phyloP scores from a whole-genome alignment of 1,140 invertebrate genomes.

The Aricia agestis region DNA sequence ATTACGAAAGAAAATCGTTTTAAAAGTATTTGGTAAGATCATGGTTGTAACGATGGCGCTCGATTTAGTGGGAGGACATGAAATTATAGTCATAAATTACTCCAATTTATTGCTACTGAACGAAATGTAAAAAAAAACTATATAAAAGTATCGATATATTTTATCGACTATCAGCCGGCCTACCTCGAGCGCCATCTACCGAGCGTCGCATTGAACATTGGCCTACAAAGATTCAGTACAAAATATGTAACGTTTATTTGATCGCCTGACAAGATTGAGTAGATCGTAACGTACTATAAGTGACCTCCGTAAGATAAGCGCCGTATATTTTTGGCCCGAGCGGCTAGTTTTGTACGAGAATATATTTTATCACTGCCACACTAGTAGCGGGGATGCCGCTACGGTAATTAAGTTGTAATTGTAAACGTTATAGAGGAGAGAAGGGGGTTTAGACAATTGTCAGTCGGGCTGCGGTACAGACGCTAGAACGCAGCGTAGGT shows the following conservation, averaged over 20 bases:
- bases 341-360: slow-evolving; percentile 33
- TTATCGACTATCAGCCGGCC: neutral
- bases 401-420: slow-evolving; percentile 31
- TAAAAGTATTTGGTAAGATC: neutral
- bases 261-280: neutral
- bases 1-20: neutral
- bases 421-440: no score
- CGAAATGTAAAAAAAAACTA: no score
- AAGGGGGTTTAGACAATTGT: slow-evolving; percentile 34
- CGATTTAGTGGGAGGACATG: neutral
- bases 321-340: slow-evolving; percentile 13
- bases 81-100: neutral
- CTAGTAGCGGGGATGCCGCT: slow-evolving; percentile 33
- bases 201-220: neutral
- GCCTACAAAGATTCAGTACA: slow-evolving; percentile 11
- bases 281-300: slow-evolving; percentile 8
- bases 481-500: no score
- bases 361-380: slow-evolving; percentile 71
- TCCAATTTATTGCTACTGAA: no score
- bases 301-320: slow-evolving; percentile 6
- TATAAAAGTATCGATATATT: neutral
- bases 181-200: neutral
- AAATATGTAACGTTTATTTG: slow-evolving; percentile 6
- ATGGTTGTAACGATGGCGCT: neutral
- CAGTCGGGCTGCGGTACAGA: slow-evolving; percentile 41